Evolutionary conservation across 2,113 vertebrate species (phyloP).

Genomic region (Mugil cephalus): DNA sequence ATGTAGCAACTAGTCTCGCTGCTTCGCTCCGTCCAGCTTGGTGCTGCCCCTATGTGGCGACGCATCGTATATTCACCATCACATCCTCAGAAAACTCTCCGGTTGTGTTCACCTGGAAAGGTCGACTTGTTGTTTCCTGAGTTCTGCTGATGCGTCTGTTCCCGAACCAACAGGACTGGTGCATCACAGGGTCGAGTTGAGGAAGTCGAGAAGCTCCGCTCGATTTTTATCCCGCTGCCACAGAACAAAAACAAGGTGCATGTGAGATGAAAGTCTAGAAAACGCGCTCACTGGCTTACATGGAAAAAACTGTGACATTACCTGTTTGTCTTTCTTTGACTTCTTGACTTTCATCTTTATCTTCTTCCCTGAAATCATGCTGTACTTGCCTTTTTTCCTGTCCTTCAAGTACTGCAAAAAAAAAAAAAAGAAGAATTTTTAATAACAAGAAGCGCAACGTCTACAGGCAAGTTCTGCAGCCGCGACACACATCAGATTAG

Average conservation of each 20-base stretch:
- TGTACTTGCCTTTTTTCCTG: slow-evolving; percentile 91
- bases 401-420: slow-evolving; percentile 89
- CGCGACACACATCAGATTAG: too few relatives aligned
- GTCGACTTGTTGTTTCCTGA: slow-evolving; percentile 62
- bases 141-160: slow-evolving; percentile 43
- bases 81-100: slow-evolving; percentile 28
- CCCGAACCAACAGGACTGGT: slow-evolving; percentile 25
- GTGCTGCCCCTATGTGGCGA: slow-evolving; percentile 28
- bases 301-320: slow-evolving; percentile 46
- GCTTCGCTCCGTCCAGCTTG: not conserved
- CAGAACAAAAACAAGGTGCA: not conserved
- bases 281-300: too few relatives aligned
- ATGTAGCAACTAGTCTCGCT: not conserved
- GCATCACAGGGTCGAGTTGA: slow-evolving; percentile 89
- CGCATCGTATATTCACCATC: slow-evolving; percentile 2
- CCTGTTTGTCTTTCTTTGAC: slow-evolving; percentile 93
- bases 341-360: slow-evolving; percentile 97
- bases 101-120: slow-evolving; percentile 4
- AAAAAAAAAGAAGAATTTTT: slow-evolving; percentile 13
- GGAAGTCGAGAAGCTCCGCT: slow-evolving; percentile 90
- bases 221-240: slow-evolving; percentile 90
- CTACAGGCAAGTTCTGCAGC: too few relatives aligned
- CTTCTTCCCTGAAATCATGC: slow-evolving; percentile 94
- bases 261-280: not conserved
- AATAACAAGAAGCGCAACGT: too few relatives aligned